Evolutionary conservation across 2,113 vertebrate genomes (phyloP).

Genomic region (Azemiops feae): DNA sequence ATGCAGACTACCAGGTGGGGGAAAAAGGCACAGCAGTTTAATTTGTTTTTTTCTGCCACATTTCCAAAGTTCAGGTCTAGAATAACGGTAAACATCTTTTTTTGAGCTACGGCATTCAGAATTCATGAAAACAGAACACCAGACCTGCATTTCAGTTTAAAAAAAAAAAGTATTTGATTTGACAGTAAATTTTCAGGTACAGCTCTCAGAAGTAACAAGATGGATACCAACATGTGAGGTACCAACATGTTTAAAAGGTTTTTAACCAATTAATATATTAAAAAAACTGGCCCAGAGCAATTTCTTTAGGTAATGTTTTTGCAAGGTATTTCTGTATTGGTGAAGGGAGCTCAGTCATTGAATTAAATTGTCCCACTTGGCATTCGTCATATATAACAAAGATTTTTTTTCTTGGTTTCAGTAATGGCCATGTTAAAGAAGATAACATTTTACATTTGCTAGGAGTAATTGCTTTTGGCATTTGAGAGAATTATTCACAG

Average conservation of each 20-base stretch:
- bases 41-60: constrained; percentile 77
- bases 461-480: constrained; percentile 26
- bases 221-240: constrained; percentile 44
- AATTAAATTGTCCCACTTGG: constrained; percentile 30
- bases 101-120: constrained; percentile 64
- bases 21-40: constrained; percentile 60
- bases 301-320: constrained; percentile 59
- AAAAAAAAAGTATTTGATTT: constrained; percentile 51
- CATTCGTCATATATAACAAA: not conserved
- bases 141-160: constrained; percentile 58
- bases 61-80: constrained; percentile 75
- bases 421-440: constrained; percentile 4
- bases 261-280: constrained; percentile 47
- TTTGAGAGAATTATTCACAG: not conserved
- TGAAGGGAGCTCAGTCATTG: constrained; percentile 22
- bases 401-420: not conserved
- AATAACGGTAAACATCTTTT: constrained; percentile 69
- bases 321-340: constrained; percentile 21
- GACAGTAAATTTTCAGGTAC: constrained; percentile 60
- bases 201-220: constrained; percentile 41
- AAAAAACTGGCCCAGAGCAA: constrained; percentile 45
- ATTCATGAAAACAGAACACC: constrained; percentile 72
- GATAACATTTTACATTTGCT: not conserved
- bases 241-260: constrained; percentile 45
- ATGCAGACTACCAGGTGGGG: constrained; percentile 69